Percentiles rank a stretch among this genome's conserved stretches.
Evolutionary conservation across 2,888 invertebrate genomes (phyloP).

Genomic region (Uropetala carovei): DNA sequence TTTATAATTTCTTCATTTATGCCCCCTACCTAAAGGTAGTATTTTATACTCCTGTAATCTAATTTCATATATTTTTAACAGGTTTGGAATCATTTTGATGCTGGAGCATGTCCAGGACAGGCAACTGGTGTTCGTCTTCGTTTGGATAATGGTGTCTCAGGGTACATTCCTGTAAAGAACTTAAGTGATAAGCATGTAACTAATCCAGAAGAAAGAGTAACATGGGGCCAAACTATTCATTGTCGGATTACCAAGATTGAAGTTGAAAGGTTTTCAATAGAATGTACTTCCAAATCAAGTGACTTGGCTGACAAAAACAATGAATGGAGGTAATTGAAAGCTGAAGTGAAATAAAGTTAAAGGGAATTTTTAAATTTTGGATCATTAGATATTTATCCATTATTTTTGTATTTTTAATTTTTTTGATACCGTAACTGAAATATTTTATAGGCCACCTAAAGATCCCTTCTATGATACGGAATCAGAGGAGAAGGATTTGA

Average conservation of each 20-base stretch:
- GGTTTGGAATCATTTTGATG: conserved; percentile 99
- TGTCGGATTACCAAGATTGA: conserved; percentile 97
- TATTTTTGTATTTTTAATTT: neutral
- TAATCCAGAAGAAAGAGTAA: conserved; percentile 95
- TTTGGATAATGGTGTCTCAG: conserved; percentile 94
- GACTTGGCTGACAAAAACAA: conserved; percentile 94
- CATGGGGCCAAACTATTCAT: conserved; percentile 88
- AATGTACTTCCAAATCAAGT: conserved; percentile 94
- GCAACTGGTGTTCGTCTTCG: conserved; percentile 93
- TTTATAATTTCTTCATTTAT: too few species aligned
- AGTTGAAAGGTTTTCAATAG: conserved; percentile 94
- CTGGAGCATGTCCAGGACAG: conserved; percentile 95
- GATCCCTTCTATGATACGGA: conserved; percentile 95
- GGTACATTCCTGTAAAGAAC: conserved; percentile 95
- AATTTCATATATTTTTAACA: conserved; percentile 68
- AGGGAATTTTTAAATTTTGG: neutral
- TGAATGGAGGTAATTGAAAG: conserved; percentile 84
- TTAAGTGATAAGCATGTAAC: conserved; percentile 94
- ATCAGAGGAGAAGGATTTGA: conserved; percentile 86
- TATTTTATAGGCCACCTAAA: conserved; percentile 83
- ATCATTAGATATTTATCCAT: neutral
- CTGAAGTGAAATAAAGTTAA: conserved; percentile 47
- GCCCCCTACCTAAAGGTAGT: neutral
- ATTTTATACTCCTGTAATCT: neutral
- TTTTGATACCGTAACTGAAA: neutral